Conservation (phyloP, 2,797 vertebrate genomes). For the Acanthopagrus latus region DNA sequence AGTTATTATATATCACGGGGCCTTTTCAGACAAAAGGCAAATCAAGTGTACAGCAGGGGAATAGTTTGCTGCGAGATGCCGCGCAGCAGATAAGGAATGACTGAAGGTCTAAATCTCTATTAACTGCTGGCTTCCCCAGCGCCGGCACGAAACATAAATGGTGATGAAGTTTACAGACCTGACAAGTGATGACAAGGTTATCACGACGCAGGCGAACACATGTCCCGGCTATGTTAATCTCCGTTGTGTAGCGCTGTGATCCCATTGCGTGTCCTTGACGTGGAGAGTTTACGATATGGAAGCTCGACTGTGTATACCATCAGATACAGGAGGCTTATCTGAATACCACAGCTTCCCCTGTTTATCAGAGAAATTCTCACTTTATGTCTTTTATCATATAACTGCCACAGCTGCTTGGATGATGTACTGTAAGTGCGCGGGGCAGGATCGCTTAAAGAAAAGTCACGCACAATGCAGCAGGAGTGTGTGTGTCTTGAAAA, state of each 20-base stretch:
- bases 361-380: constrained; percentile 52
- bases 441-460: not conserved
- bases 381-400: constrained; percentile 22
- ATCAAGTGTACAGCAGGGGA: constrained; percentile 46
- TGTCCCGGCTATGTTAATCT: constrained; percentile 37
- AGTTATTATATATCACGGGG: constrained; percentile 40
- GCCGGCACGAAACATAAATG: constrained; percentile 33
- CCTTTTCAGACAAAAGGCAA: constrained; percentile 51
- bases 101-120: constrained; percentile 60
- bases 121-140: constrained; percentile 27
- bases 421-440: constrained; percentile 15
- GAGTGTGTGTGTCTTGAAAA: not conserved
- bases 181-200: constrained; percentile 68
- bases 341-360: constrained; percentile 47
- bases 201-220: constrained; percentile 39
- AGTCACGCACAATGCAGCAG: not conserved
- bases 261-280: constrained; percentile 51
- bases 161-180: constrained; percentile 62
- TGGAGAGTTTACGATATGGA: constrained; percentile 30
- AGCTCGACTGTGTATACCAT: constrained; percentile 18
- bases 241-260: constrained; percentile 28
- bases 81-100: constrained; percentile 37
- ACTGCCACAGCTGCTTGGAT: constrained; percentile 8
- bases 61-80: constrained; percentile 46
- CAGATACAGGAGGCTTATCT: constrained; percentile 49